A percentile compares a stretch with the other conserved stretches of the same genome.
phyloP scores from a whole-genome alignment of 2,888 invertebrate genomes.

The Antheraea yamamai region DNA sequence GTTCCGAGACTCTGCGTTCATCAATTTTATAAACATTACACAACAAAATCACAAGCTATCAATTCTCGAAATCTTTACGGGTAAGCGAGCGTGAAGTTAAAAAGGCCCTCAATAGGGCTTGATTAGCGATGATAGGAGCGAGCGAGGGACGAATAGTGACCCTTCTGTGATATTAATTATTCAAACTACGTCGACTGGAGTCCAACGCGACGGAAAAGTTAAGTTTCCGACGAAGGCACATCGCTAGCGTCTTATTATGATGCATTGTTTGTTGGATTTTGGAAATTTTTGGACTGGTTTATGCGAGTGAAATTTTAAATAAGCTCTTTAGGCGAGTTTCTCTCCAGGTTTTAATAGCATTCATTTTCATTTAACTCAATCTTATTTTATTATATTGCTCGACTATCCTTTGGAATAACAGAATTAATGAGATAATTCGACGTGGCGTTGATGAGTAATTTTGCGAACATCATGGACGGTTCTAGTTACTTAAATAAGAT shows the following conservation, averaged over 20 bases:
- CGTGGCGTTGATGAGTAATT: too few relatives aligned
- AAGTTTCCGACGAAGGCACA: conserved; percentile 34
- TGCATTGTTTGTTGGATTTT: conserved; percentile 33
- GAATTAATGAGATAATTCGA: too few relatives aligned
- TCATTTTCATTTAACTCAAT: not conserved
- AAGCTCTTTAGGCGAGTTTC: conserved; percentile 24
- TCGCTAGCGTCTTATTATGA: conserved; percentile 47
- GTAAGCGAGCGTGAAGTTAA: conserved; percentile 37
- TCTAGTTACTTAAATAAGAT: too few relatives aligned
- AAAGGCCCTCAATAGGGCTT: conserved; percentile 67
- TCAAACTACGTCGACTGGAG: conserved; percentile 65
- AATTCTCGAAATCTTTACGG: conserved; percentile 29
- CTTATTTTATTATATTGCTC: not conserved
- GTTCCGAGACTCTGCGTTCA: not conserved
- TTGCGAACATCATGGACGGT: too few relatives aligned
- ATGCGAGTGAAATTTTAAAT: conserved; percentile 21
- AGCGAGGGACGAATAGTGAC: conserved; percentile 52
- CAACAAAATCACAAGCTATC: conserved; percentile 24
- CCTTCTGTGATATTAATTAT: conserved; percentile 73
- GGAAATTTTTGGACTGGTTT: conserved; percentile 14
- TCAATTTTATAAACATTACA: not conserved
- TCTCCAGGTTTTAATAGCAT: not conserved
- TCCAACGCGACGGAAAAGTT: conserved; percentile 42
- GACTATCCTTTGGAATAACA: not conserved
- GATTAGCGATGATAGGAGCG: conserved; percentile 65